Percentiles rank a stretch among this genome's conserved stretches.
Evolutionary conservation across 2,797 vertebrate species (phyloP).

Genomic region (Lithobates sylvaticus): DNA sequence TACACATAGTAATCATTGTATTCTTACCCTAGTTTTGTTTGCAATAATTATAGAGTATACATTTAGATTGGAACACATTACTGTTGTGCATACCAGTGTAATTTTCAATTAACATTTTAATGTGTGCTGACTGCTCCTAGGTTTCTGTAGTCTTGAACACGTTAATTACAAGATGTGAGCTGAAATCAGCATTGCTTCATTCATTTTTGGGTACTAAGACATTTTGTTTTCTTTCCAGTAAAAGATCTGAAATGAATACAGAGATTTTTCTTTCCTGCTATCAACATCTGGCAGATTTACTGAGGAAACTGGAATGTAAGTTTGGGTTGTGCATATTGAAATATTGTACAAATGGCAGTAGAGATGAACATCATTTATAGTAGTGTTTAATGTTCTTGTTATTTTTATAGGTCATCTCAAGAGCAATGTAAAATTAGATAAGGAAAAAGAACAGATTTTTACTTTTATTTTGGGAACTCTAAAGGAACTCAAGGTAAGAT

Average conservation of each 20-base stretch:
- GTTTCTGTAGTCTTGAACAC: constrained; percentile 17
- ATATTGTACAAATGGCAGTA: background rate
- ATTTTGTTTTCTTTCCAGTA: constrained; percentile 45
- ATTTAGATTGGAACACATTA: background rate
- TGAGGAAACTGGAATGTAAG: constrained; percentile 54
- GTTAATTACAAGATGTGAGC: background rate
- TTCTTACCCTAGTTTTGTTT: background rate
- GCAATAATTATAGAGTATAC: background rate
- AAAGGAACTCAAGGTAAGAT: constrained; percentile 44
- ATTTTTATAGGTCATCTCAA: constrained; percentile 35
- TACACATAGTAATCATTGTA: too few species aligned
- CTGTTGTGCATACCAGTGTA: constrained; percentile 4
- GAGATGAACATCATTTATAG: background rate
- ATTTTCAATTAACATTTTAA: constrained; percentile 28
- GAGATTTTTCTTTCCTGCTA: constrained; percentile 35
- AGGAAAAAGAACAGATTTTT: constrained; percentile 39
- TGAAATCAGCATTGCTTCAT: constrained; percentile 15
- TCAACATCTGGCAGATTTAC: constrained; percentile 52
- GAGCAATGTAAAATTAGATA: constrained; percentile 43
- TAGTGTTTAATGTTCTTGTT: background rate
- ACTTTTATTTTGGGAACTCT: constrained; percentile 16
- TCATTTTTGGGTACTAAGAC: constrained; percentile 28
- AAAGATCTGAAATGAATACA: constrained; percentile 29
- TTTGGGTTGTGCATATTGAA: background rate
- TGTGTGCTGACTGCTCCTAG: background rate